These are phyloP conservation scores for Channallabes apus DNA, from an alignment of 2,797 vertebrate genomes.

Conservation along the genomic window DNA sequence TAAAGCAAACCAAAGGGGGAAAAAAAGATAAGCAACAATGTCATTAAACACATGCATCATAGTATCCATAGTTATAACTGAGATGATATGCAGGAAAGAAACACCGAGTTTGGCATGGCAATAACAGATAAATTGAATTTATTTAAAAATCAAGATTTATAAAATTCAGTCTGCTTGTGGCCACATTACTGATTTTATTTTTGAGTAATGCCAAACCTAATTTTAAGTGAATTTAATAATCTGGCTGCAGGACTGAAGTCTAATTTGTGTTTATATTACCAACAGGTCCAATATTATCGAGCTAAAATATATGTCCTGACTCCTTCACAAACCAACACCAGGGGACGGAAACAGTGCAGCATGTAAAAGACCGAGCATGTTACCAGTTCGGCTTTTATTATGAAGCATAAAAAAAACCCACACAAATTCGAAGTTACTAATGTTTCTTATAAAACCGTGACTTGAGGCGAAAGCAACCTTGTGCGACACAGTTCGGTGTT, in stretches of 20 bases:
- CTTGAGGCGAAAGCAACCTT: constrained; percentile 12
- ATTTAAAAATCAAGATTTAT: neutral
- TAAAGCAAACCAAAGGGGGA: constrained; percentile 37
- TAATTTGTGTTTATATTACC: neutral
- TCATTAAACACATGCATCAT: constrained; percentile 17
- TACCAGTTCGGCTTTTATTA: neutral
- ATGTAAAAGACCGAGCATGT: neutral
- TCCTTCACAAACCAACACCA: constrained; percentile 4
- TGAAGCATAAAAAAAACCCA: neutral
- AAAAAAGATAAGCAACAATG: constrained; percentile 16
- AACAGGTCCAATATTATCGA: neutral
- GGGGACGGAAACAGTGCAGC: neutral
- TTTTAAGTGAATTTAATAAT: neutral
- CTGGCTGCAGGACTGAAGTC: neutral
- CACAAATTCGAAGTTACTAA: neutral
- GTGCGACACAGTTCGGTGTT: neutral
- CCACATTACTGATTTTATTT: neutral
- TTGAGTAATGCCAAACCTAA: neutral
- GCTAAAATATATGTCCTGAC: neutral
- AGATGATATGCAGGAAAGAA: constrained; percentile 27
- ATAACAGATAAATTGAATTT: neutral
- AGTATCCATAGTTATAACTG: constrained; percentile 10
- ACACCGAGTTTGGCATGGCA: neutral
- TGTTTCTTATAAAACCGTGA: constrained; percentile 7
- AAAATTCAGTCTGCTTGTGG: constrained; percentile 7